A percentile compares a stretch with the other conserved stretches of the same genome.
Conservation (phyloP, 2,888 invertebrate species). For the Pseudeuparius sepicola region DNA sequence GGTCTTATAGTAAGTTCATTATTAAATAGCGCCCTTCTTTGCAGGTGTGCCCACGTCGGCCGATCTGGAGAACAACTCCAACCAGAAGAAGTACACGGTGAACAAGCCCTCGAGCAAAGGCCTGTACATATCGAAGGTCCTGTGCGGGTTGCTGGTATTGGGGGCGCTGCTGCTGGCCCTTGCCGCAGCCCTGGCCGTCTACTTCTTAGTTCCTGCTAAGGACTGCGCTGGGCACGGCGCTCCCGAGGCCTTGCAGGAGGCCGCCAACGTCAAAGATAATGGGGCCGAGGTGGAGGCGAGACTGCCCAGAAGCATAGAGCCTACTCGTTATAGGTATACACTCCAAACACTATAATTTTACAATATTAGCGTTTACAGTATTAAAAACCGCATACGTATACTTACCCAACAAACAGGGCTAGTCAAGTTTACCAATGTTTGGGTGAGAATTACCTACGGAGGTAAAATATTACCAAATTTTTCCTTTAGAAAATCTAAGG, state of each 20-base stretch:
- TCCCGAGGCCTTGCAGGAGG: constrained; percentile 19
- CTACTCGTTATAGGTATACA: constrained; percentile 35
- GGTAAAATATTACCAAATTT: too few species aligned
- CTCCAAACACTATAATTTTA: constrained; percentile 3
- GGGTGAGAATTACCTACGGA: too few species aligned
- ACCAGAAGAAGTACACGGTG: constrained; percentile 37
- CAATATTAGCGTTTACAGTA: too few species aligned
- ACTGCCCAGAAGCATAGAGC: constrained; percentile 32
- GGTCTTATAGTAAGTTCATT: too few species aligned
- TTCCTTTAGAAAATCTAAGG: too few species aligned
- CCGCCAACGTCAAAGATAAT: constrained; percentile 6
- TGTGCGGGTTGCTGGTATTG: constrained; percentile 35
- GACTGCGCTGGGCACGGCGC: constrained; percentile 24
- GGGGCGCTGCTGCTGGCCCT: constrained; percentile 34
- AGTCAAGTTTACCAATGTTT: too few species aligned
- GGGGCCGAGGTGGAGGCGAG: constrained; percentile 27
- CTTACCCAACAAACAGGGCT: too few species aligned
- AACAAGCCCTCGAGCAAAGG: constrained; percentile 29
- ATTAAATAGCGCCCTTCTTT: too few species aligned
- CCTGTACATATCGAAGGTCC: constrained; percentile 33
- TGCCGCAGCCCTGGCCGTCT: constrained; percentile 35
- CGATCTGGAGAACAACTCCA: constrained; percentile 36
- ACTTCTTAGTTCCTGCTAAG: constrained; percentile 34
- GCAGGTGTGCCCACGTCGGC: constrained; percentile 37
- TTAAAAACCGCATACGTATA: too few species aligned